Conservation (phyloP, 2,113 vertebrate genomes). For the Stigmatopora argus region DNA sequence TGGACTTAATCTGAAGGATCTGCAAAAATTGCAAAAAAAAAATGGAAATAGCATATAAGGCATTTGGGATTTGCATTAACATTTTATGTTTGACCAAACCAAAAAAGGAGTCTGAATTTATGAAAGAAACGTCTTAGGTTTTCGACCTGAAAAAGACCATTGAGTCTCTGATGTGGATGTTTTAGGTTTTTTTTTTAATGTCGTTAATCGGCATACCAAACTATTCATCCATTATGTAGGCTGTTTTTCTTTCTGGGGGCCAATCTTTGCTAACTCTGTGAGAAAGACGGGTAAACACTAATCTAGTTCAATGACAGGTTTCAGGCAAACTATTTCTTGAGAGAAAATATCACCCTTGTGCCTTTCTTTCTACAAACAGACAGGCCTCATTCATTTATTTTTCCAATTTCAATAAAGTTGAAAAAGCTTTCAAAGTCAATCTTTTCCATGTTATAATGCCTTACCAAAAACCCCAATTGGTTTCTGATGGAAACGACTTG, state of each 20-base stretch:
- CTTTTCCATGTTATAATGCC: not conserved
- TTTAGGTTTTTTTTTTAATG: too few relatives aligned
- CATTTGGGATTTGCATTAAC: not conserved
- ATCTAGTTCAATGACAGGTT: not conserved
- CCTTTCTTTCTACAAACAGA: not conserved
- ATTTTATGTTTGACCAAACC: not conserved
- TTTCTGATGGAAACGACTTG: too few relatives aligned
- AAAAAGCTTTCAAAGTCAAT: not conserved
- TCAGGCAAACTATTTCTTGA: not conserved
- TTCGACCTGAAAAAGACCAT: too few relatives aligned
- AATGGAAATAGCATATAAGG: not conserved
- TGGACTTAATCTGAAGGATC: not conserved
- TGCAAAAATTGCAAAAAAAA: not conserved
- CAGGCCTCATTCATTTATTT: not conserved
- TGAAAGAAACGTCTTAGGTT: too few relatives aligned
- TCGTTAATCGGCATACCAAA: too few relatives aligned
- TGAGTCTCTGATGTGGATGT: too few relatives aligned
- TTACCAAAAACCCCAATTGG: not conserved
- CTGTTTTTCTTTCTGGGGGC: not conserved
- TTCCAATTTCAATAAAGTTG: not conserved
- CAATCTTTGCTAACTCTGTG: not conserved
- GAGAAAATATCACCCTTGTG: not conserved
- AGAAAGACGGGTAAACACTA: not conserved
- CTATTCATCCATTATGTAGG: not conserved
- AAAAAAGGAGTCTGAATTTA: not conserved